Conservation (phyloP, 2,797 vertebrate species). For the Myioborus melanocephalus region DNA sequence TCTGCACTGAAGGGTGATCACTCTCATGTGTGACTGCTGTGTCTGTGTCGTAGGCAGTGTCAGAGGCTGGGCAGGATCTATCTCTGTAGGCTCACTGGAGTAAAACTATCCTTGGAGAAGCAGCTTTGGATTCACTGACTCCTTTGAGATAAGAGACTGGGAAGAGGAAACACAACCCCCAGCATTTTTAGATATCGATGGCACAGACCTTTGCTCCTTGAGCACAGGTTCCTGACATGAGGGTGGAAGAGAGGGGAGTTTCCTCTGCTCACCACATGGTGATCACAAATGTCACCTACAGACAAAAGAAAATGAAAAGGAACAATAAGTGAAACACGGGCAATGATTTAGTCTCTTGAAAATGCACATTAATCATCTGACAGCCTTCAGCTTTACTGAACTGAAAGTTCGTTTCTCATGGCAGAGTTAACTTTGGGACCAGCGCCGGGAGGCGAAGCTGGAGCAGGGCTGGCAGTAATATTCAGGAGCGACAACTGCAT, state of each 20-base stretch:
- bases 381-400: not conserved
- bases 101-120: not conserved
- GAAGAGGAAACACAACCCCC: not conserved
- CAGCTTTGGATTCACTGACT: not conserved
- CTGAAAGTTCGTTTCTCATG: not conserved
- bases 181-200: not conserved
- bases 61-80: not conserved
- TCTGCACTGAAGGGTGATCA: not conserved
- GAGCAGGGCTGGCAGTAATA: not conserved
- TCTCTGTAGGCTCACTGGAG: not conserved
- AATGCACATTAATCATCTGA: not conserved
- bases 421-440: not conserved
- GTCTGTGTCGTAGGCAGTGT: accelerated
- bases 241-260: conserved; percentile 2
- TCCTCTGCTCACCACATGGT: conserved; percentile 40
- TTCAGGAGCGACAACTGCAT: not conserved
- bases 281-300: conserved; percentile 44
- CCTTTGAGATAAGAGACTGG: not conserved
- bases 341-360: not conserved
- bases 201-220: conserved; percentile 4
- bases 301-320: conserved; percentile 51
- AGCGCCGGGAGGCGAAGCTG: not conserved
- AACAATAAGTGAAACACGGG: conserved; percentile 3
- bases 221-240: not conserved
- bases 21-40: accelerated